Evolutionary conservation across 2,113 vertebrate species (phyloP).

Genomic region (Tragelaphus buxtoni): DNA sequence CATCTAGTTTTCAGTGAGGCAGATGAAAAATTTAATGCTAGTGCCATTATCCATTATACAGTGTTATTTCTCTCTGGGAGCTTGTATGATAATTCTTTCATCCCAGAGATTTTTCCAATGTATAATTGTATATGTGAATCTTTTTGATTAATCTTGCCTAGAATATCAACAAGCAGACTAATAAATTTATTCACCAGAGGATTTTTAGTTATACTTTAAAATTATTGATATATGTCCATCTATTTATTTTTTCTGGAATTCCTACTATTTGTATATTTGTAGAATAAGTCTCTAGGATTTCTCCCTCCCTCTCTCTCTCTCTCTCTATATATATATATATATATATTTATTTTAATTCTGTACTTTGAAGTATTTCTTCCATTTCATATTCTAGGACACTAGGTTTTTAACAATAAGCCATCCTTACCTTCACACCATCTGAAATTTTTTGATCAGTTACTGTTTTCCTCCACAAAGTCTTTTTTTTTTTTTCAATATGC

Average conservation of each 20-base stretch:
- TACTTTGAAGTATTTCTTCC: no score
- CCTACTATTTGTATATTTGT: no score
- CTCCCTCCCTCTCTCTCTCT: no score
- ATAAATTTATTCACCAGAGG: background rate
- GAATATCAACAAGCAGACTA: background rate
- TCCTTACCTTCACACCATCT: background rate
- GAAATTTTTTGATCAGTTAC: background rate
- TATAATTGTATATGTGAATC: background rate
- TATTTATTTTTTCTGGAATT: no score
- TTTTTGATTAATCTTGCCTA: background rate
- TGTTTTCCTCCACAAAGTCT: background rate
- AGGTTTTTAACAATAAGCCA: no score
- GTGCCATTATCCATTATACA: background rate
- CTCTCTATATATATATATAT: no score
- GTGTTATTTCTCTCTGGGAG: background rate
- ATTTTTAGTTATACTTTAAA: background rate
- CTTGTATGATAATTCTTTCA: background rate
- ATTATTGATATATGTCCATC: no score
- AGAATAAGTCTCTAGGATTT: no score
- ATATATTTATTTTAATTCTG: no score
- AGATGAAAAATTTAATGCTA: background rate
- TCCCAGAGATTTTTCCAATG: background rate
- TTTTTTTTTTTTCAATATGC: background rate
- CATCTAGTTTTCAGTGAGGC: background rate
- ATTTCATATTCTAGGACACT: no score